These are phyloP conservation scores for Pitta sordida DNA, from an alignment of 2,113 vertebrate genomes.

Conservation along the genomic window DNA sequence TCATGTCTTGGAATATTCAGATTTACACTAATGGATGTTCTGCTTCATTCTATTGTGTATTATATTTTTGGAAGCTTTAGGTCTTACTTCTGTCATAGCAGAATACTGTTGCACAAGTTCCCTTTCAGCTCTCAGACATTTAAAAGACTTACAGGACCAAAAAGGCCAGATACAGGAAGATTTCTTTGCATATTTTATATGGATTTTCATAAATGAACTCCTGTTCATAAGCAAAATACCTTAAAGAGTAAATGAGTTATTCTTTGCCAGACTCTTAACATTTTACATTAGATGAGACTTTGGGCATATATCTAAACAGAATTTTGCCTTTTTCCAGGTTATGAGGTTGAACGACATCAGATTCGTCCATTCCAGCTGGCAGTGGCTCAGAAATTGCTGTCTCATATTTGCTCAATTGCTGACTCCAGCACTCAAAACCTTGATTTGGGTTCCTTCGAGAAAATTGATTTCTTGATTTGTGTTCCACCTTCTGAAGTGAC, in stretches of 20 bases:
- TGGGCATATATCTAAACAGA: background rate
- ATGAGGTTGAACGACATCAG: slow-evolving; percentile 73
- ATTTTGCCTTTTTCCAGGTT: slow-evolving; percentile 67
- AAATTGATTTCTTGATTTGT: slow-evolving; percentile 85
- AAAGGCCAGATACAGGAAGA: background rate
- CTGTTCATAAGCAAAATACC: background rate
- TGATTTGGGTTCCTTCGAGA: slow-evolving; percentile 90
- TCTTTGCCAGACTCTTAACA: background rate
- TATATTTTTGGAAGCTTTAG: background rate
- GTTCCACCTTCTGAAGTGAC: slow-evolving; percentile 95
- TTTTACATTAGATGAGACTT: background rate
- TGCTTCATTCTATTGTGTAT: background rate
- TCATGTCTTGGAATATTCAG: background rate
- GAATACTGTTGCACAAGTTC: background rate
- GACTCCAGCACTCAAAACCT: slow-evolving; percentile 97
- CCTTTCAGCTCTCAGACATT: background rate
- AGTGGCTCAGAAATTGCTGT: slow-evolving; percentile 94
- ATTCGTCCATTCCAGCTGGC: slow-evolving; percentile 92
- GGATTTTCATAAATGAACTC: background rate
- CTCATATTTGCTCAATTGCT: slow-evolving; percentile 95
- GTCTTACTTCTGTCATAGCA: background rate
- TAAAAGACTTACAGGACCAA: background rate
- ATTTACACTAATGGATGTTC: background rate
- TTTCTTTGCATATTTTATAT: background rate
- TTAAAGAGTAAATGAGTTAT: background rate